These are phyloP conservation scores for Drosophila bifasciata DNA, from an alignment of 1,140 invertebrate genomes.

Conservation along the genomic window DNA sequence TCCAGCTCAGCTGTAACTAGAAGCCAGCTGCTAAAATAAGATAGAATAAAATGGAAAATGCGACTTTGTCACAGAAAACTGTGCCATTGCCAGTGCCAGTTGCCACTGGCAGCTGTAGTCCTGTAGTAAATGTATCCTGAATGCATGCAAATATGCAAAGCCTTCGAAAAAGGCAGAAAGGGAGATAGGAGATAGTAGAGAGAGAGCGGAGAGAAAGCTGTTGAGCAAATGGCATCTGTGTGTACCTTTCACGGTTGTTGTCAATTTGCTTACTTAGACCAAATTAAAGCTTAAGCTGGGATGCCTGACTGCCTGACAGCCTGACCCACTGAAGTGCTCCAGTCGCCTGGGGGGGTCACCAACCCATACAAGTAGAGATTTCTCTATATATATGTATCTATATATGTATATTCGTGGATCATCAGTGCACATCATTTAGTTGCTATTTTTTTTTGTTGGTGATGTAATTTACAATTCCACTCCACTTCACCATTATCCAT, in stretches of 20 bases:
- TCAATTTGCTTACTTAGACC: conserved; percentile 59
- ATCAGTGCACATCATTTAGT: conserved; percentile 18
- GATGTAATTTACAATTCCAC: conserved; percentile 51
- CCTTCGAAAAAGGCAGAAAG: conserved; percentile 25
- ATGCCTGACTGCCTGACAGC: no score
- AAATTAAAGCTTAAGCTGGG: conserved; percentile 51
- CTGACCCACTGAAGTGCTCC: conserved; percentile 20
- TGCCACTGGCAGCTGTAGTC: conserved; percentile 22
- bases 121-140: conserved; percentile 31
- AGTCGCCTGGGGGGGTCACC: conserved; percentile 8
- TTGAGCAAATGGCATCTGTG: conserved; percentile 36
- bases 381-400: conserved; percentile 1
- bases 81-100: conserved; percentile 9
- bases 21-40: conserved; percentile 63
- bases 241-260: conserved; percentile 57
- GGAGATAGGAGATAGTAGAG: conserved; percentile 7
- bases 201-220: no score
- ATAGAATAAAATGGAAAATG: conserved; percentile 79
- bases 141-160: conserved; percentile 69
- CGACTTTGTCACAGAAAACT: conserved; percentile 51
- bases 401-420: neutral
- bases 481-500: conserved; percentile 51
- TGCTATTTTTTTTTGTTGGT: conserved; percentile 24
- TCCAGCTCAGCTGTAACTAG: conserved; percentile 37
- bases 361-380: conserved; percentile 43